phyloP scores from a whole-genome alignment of 1,140 invertebrate species.

The Diprion similis region DNA sequence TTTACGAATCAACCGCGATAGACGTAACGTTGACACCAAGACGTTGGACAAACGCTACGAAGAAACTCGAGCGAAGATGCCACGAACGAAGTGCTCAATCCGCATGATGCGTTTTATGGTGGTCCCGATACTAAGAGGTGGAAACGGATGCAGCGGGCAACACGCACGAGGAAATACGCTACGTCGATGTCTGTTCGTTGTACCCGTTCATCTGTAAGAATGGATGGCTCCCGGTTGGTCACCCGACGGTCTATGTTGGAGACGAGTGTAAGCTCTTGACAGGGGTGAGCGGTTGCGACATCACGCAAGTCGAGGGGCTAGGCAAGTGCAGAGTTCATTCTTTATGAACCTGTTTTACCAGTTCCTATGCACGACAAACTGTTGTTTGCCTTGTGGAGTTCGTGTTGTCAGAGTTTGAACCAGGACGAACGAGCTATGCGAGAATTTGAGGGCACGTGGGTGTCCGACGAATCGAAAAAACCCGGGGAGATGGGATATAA shows the following conservation, averaged over 20 bases:
- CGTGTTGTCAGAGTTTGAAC: conserved; percentile 25
- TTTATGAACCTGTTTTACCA: conserved; percentile 34
- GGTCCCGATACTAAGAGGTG: too few relatives aligned
- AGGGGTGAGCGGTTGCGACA: conserved; percentile 5
- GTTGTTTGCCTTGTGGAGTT: conserved; percentile 32
- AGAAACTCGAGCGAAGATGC: conserved; percentile 14
- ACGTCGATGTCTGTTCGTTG: too few relatives aligned
- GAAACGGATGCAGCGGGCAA: too few relatives aligned
- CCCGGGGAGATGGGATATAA: conserved; percentile 48
- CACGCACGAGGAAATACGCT: too few relatives aligned
- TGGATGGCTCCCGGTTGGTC: conserved; percentile 47
- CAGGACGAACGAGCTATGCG: conserved; percentile 42
- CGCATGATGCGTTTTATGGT: too few relatives aligned
- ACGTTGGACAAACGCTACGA: background rate
- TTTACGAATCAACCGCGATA: conserved; percentile 13
- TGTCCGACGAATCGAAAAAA: conserved; percentile 46
- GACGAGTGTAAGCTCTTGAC: conserved; percentile 28
- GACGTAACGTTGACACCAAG: background rate
- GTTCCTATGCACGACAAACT: conserved; percentile 22
- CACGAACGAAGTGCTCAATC: too few relatives aligned
- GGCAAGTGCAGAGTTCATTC: conserved; percentile 31
- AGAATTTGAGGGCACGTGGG: too few relatives aligned
- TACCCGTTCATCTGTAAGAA: too few relatives aligned
- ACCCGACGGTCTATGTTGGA: conserved; percentile 47
- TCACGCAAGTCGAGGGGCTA: conserved; percentile 27